phyloP scores from a whole-genome alignment of 2,888 invertebrate genomes.

The Malthinus flaveolus region DNA sequence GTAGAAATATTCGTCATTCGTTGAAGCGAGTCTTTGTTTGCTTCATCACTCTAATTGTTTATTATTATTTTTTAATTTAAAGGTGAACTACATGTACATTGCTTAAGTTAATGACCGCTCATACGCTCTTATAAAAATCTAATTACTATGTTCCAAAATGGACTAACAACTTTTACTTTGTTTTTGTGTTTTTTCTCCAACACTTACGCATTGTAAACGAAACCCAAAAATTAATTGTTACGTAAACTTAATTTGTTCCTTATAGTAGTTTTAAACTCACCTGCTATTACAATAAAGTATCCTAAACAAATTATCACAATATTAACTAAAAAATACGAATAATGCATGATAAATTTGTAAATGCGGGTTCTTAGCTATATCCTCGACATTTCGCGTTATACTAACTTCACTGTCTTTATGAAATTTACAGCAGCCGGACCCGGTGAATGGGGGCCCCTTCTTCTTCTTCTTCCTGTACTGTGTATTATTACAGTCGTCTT shows the following conservation, averaged over 20 bases:
- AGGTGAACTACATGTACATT: not conserved
- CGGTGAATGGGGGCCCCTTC: slow-evolving; percentile 29
- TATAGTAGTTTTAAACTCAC: slow-evolving; percentile 38
- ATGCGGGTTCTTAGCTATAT: slow-evolving; percentile 33
- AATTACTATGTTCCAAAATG: slow-evolving; percentile 8
- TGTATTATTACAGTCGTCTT: not conserved
- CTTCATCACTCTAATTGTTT: too few species aligned
- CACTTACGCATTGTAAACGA: not conserved
- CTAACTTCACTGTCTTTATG: slow-evolving; percentile 24
- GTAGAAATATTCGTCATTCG: too few species aligned
- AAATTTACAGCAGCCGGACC: slow-evolving; percentile 24
- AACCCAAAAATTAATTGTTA: not conserved
- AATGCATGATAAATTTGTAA: slow-evolving; percentile 27
- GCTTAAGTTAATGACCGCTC: slow-evolving; percentile 8
- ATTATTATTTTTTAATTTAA: not conserved
- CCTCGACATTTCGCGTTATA: slow-evolving; percentile 43
- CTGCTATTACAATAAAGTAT: slow-evolving; percentile 48
- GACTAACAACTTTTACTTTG: slow-evolving; percentile 23
- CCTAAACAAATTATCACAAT: slow-evolving; percentile 49
- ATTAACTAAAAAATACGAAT: slow-evolving; percentile 40
- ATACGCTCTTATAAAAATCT: not conserved
- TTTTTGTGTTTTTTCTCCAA: slow-evolving; percentile 2
- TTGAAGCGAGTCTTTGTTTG: too few species aligned
- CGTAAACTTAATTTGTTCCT: not conserved
- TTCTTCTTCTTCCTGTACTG: slow-evolving; percentile 8